Base-by-base conservation (phyloP, 2,797 vertebrate genomes). In the Cirrhinus mrigala region DNA sequence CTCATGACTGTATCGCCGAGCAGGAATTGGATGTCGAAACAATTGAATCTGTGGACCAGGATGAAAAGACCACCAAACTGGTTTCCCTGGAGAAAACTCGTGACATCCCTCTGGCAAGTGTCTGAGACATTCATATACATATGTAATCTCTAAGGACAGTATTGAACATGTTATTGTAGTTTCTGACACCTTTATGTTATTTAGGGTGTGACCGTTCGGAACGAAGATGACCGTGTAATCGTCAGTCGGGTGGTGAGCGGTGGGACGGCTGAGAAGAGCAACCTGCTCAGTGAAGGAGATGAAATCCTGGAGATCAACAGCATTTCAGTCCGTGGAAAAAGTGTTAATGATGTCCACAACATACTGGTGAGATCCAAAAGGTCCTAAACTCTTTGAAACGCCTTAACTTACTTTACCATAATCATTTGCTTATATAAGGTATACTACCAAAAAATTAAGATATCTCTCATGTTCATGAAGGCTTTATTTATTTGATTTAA, bases 231-330 rank as follows among this genome's bases (percentile, higher is more conserved):
- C 89, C 96, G 97, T 40, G 98, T 99, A 89, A 96, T 99, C 89
- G 97, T 99, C 88, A 98, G 98, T 89, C 97, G 98, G 0, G 97
- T 99, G 90, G 98, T 99, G 83, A 97, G 96, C 92, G 98, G 98
- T 10, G 97, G 98, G 12, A 96, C 96, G 0, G 97, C 97, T 0
- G 97, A 98, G 91, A 97, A 96, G 82, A 98, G 97, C 84, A 97
- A 97, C 69, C 94, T 99, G 20, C 94, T 99, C 88, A 96, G 95
- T 1, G 97, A 98, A 92, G 98, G 98, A 64, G 98, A 99, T 1
- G 98, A 99, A 92, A 97, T 99, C 94, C 92, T 99, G 86, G 97
- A 99, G 91, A 98, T 99, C 90, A 98, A 98, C 40, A 96, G 97
- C 71, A 93, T 97, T 88, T 93, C 97, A 56, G 96, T 99, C 81